Evolutionary conservation across 2,113 vertebrate species (phyloP), one percentile per base, ranked within the genome.

Genomic region (Colaptes auratus): DNA sequence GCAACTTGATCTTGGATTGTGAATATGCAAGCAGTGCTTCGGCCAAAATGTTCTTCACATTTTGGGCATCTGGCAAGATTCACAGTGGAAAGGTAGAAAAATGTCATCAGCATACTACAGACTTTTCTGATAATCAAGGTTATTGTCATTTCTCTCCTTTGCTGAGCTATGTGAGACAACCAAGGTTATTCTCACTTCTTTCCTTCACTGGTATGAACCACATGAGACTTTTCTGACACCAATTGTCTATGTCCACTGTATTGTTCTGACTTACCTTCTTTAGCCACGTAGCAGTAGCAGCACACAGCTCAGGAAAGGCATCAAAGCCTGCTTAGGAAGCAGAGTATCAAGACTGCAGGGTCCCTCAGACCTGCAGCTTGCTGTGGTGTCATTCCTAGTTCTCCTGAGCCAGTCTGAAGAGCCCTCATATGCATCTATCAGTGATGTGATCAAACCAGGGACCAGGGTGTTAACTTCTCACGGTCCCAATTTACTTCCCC

Each of bases 41-140:
- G 0, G 25, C 66, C 82, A 30, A 0, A 0, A 48, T 7, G 7
- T 33, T 75, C 25, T 6, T 23, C 53, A 6, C 7, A 16, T 42
- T 69, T 63, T 46, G 42, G n/a, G 16, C 13, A 67, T 33, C 24
- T n/a, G 20, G 23, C 15, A 66, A 79, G 14, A 64, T 39, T 53
- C 8, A 10, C 28, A 77, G 9, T 25, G 12, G 7, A 67, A 85
- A 85, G 31, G 59, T 13, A 65, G 46, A n/a, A 46, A 92, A 88
- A 71, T 3, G 0, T 48, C 50, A 24, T 27, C 10, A 46, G 80
- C 77, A 88, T 15, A 11, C 44, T 61, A 8, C 33, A 28, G 58
- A 42, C 9, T 11, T 24, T 56, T 78, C 66, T 63, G 14, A 53
- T 65, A 76, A 59, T 3, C 31, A 44, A 14, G 30, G 10, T 42